phyloP scores from a whole-genome alignment of 2,888 invertebrate species.

The Ochropacha duplaris region DNA sequence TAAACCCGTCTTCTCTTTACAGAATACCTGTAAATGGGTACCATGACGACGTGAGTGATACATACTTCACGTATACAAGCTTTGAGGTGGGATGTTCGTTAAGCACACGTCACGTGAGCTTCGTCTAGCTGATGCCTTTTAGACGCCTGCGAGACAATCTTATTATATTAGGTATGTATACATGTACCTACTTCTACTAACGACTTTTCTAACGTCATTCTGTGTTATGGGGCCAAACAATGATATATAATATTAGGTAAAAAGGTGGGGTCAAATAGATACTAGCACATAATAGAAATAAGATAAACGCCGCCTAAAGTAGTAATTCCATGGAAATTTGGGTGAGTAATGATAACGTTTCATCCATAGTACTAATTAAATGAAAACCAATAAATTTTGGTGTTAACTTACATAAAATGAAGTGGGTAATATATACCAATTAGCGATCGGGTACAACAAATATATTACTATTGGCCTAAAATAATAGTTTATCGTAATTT shows the following conservation, averaged over 20 bases:
- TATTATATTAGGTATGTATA: too few relatives aligned
- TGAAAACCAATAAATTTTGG: not conserved
- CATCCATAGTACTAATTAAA: not conserved
- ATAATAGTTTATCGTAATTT: not conserved
- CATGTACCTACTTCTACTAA: slow-evolving; percentile 3
- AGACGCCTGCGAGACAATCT: slow-evolving; percentile 15
- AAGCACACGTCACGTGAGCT: slow-evolving; percentile 18
- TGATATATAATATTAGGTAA: too few relatives aligned
- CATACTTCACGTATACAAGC: slow-evolving; percentile 35
- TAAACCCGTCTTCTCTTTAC: slow-evolving; percentile 34
- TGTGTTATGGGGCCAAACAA: not conserved
- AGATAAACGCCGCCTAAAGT: not conserved
- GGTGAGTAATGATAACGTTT: not conserved
- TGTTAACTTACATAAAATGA: not conserved
- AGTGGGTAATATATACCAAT: not conserved
- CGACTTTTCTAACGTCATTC: not conserved
- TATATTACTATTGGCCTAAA: not conserved
- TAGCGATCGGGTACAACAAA: slow-evolving; percentile 22
- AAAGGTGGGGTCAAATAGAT: not conserved
- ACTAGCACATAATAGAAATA: not conserved
- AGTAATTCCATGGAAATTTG: not conserved
- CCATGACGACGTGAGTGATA: slow-evolving; percentile 44
- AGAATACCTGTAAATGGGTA: slow-evolving; percentile 48
- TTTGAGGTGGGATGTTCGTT: slow-evolving; percentile 42
- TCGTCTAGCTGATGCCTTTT: slow-evolving; percentile 15